phyloP scores from a whole-genome alignment of 2,113 vertebrate species.

The Neotoma lepida region DNA sequence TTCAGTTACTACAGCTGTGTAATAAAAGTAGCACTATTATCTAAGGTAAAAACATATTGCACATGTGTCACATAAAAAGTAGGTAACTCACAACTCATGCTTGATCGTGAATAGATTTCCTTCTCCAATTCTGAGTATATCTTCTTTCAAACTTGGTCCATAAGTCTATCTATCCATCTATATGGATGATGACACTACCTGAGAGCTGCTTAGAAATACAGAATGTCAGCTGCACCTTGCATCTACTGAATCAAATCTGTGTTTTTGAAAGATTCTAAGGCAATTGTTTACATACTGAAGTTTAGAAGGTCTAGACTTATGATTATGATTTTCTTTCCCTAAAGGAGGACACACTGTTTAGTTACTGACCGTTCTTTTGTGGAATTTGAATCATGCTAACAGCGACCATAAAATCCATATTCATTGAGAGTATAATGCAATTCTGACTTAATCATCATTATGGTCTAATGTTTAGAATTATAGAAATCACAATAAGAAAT shows the following conservation, averaged over 20 bases:
- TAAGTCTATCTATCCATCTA: background rate
- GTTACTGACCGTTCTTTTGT: background rate
- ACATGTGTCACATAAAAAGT: background rate
- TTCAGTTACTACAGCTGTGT: background rate
- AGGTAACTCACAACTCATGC: background rate
- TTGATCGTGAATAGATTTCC: background rate
- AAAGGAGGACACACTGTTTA: background rate
- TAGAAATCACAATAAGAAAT: background rate
- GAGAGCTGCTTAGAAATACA: background rate
- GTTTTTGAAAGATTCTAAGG: background rate
- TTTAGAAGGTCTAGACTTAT: background rate
- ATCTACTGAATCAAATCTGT: background rate
- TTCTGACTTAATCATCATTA: background rate
- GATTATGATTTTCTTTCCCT: background rate
- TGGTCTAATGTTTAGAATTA: background rate
- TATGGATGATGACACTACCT: background rate
- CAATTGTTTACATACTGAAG: background rate
- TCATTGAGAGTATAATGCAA: background rate
- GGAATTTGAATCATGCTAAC: conserved; percentile 7
- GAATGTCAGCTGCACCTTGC: background rate
- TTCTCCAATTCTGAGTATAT: too few species aligned
- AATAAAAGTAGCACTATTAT: background rate
- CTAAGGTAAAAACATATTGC: too few species aligned
- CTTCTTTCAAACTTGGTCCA: background rate
- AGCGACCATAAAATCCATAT: background rate